Conservation (phyloP, 1,140 invertebrate genomes). For the Hetaerina americana region DNA sequence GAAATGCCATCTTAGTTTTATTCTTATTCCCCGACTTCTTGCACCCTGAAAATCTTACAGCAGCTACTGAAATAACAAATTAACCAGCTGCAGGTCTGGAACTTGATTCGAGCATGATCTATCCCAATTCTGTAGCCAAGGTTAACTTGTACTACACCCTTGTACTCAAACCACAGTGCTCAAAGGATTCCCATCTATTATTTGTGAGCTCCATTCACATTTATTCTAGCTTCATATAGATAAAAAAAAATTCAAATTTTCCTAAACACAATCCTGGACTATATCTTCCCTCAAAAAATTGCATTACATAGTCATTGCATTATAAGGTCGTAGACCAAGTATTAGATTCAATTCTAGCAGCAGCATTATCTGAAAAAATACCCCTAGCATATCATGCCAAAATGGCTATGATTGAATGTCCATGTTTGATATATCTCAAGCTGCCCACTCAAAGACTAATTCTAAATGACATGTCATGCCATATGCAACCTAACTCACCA, state of each 20-base stretch:
- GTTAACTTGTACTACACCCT: background rate
- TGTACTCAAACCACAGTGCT: no score
- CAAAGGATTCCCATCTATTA: background rate
- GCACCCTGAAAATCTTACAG: background rate
- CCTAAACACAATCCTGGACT: background rate
- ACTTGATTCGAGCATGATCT: background rate
- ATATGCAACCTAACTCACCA: no score
- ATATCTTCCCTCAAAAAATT: no score
- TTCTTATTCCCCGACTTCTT: background rate
- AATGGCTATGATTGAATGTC: no score
- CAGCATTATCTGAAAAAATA: no score
- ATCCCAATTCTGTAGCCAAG: background rate
- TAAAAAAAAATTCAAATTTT: background rate
- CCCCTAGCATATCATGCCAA: no score
- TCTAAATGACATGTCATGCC: no score
- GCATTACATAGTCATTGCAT: no score
- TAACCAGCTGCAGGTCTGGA: background rate
- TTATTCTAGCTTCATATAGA: background rate
- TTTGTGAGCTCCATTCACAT: background rate
- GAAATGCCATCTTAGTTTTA: background rate
- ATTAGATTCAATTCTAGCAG: no score
- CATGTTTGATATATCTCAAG: no score
- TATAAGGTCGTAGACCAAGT: no score
- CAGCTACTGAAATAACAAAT: background rate
- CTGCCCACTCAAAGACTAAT: no score